Evolutionary conservation across 2,888 invertebrate genomes (phyloP).

Genomic region (Acrobasis consociella): DNA sequence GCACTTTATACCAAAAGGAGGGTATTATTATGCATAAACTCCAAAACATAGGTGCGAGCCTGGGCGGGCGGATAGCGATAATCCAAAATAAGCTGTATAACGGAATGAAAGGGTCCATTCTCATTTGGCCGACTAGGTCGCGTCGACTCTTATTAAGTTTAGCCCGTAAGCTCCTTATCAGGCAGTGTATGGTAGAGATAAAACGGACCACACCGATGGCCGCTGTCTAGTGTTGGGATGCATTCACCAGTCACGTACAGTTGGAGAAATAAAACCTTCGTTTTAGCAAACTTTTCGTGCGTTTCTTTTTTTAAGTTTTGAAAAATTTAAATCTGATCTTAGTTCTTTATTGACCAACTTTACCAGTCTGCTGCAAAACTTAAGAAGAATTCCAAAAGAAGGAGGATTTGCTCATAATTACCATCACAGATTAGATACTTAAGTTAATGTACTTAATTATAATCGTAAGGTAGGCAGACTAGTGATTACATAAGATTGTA

Average conservation of each 20-base stretch:
- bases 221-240: conserved; percentile 56
- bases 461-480: too few relatives aligned
- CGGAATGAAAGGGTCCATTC: conserved; percentile 54
- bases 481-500: too few relatives aligned
- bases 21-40: conserved; percentile 56
- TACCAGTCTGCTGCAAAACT: too few relatives aligned
- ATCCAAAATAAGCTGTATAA: conserved; percentile 58
- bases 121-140: conserved; percentile 43
- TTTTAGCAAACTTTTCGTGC: background rate
- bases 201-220: conserved; percentile 69
- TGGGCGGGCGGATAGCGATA: conserved; percentile 37
- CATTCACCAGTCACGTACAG: conserved; percentile 56
- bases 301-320: background rate
- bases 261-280: background rate
- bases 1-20: conserved; percentile 55
- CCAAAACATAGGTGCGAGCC: conserved; percentile 46
- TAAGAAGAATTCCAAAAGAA: too few relatives aligned
- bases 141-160: conserved; percentile 74
- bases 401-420: too few relatives aligned
- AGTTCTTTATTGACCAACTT: too few relatives aligned
- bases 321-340: too few relatives aligned
- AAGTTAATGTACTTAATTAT: too few relatives aligned
- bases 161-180: conserved; percentile 77
- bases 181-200: conserved; percentile 77
- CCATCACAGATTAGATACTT: too few relatives aligned